Conservation (phyloP, 2,888 invertebrate species). For the Idaea straminata region DNA sequence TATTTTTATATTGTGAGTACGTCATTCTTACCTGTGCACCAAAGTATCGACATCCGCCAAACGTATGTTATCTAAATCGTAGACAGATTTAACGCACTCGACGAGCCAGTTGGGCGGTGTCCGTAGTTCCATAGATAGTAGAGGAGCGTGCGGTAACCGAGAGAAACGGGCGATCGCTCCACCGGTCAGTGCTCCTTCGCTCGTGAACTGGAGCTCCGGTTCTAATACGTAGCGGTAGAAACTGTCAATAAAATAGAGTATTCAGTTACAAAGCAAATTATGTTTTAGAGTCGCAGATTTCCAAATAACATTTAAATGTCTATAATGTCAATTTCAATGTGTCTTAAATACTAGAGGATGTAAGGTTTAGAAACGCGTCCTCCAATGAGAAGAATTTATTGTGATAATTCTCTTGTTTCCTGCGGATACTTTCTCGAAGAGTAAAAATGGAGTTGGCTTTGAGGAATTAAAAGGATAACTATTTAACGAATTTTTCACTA, state of each 20-base stretch:
- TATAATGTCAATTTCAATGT: too few species aligned
- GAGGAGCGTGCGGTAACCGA: constrained; percentile 93
- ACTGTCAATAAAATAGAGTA: constrained; percentile 64
- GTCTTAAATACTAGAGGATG: too few species aligned
- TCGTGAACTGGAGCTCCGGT: constrained; percentile 90
- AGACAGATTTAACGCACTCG: constrained; percentile 93
- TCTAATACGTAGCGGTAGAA: constrained; percentile 98
- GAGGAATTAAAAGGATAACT: too few species aligned
- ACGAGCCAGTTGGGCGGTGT: constrained; percentile 98
- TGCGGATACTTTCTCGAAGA: too few species aligned
- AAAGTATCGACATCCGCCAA: constrained; percentile 94
- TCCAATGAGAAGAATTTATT: too few species aligned
- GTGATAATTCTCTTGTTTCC: too few species aligned
- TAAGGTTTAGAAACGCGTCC: too few species aligned
- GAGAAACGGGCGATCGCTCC: constrained; percentile 93
- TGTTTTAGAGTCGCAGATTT: too few species aligned
- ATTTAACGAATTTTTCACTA: too few species aligned
- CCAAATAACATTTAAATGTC: too few species aligned
- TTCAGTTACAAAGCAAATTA: background rate
- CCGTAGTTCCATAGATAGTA: constrained; percentile 88
- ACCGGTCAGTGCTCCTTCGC: constrained; percentile 83
- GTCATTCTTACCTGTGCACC: constrained; percentile 85
- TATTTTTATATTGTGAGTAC: too few species aligned
- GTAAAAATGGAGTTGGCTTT: too few species aligned
- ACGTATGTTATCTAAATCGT: constrained; percentile 98